Conservation (phyloP, 2,113 vertebrate species). For the Hippocampus barbouri region DNA sequence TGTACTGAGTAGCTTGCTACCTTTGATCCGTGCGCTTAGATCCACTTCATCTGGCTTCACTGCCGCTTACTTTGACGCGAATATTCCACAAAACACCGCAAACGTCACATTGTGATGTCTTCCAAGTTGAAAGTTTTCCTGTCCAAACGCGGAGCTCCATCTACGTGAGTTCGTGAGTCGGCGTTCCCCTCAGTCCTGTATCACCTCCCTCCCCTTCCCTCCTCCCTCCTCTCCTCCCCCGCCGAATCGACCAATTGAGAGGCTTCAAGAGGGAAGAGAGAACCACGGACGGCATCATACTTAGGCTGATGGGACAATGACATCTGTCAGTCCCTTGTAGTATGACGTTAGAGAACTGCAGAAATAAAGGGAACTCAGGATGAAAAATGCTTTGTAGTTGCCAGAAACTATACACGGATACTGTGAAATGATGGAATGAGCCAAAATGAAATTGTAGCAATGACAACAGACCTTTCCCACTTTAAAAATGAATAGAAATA, state of each 20-base stretch:
- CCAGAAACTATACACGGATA: too few species aligned
- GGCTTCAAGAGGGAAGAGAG: conserved; percentile 6
- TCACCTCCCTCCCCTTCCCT: conserved; percentile 9
- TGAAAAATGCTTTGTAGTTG: too few species aligned
- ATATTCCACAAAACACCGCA: background rate
- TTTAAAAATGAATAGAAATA: too few species aligned
- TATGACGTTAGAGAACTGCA: too few species aligned
- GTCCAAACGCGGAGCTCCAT: background rate
- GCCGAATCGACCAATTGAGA: conserved; percentile 44
- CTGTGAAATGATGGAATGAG: too few species aligned
- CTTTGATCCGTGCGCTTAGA: conserved; percentile 7
- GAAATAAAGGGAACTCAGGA: too few species aligned
- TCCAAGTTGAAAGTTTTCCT: background rate
- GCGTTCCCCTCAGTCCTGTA: conserved; percentile 18
- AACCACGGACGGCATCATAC: background rate
- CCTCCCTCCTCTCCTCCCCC: background rate
- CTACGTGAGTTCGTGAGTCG: conserved; percentile 1
- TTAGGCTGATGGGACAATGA: conserved; percentile 18
- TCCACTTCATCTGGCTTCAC: background rate
- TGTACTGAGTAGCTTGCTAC: conserved; percentile 7
- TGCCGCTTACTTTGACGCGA: background rate
- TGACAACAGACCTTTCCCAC: too few species aligned
- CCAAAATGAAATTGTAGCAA: too few species aligned
- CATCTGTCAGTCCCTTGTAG: conserved; percentile 6
- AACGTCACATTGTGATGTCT: background rate